These are phyloP conservation scores for Aphidius colemani DNA, from an alignment of 2,888 invertebrate genomes.

Conservation along the genomic window DNA sequence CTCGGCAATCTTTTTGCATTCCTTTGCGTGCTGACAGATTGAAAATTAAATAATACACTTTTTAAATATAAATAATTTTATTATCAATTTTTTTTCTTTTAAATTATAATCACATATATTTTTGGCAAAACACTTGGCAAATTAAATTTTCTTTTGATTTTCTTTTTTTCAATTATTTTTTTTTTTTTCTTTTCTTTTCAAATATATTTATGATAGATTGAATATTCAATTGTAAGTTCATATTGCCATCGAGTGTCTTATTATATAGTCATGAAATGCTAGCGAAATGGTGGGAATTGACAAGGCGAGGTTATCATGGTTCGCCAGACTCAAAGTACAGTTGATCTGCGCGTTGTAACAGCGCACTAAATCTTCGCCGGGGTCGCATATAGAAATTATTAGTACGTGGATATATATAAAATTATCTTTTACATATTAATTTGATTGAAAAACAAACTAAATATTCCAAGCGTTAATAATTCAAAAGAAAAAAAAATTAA, in stretches of 20 bases:
- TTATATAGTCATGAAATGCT: slow-evolving; percentile 32
- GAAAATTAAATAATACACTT: slow-evolving; percentile 40
- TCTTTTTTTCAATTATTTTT: not conserved
- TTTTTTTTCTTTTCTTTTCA: not conserved
- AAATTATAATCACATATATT: not conserved
- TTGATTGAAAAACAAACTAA: no score
- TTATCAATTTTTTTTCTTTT: not conserved
- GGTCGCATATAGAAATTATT: not conserved
- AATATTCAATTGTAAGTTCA: not conserved
- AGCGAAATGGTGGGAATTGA: slow-evolving; percentile 29
- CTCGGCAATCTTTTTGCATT: slow-evolving; percentile 73
- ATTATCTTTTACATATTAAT: not conserved
- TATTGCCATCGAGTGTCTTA: slow-evolving; percentile 19
- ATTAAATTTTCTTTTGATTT: not conserved
- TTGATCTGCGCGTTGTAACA: slow-evolving; percentile 48
- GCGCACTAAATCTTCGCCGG: slow-evolving; percentile 11
- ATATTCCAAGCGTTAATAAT: no score
- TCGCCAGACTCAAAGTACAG: slow-evolving; percentile 55
- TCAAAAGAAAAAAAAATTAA: slow-evolving; percentile 2
- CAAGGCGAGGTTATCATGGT: slow-evolving; percentile 51
- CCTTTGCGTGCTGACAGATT: slow-evolving; percentile 59
- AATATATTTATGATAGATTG: not conserved
- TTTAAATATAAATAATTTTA: slow-evolving; percentile 8
- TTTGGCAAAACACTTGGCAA: not conserved
- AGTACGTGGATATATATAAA: not conserved